Base-by-base conservation (phyloP, 2,888 invertebrate species). In the Vesta saturnalis region DNA sequence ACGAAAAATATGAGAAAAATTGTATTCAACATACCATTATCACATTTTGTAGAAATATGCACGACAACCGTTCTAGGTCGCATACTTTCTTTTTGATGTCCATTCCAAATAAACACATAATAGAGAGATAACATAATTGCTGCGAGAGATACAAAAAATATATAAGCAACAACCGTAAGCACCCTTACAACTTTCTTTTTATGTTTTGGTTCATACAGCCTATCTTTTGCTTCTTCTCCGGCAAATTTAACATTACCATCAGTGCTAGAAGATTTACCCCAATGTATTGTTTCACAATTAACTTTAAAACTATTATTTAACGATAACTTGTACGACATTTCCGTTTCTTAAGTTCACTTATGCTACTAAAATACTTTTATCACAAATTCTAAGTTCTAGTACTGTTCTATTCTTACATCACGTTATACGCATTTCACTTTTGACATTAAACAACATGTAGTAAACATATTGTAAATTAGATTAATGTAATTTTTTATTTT, bases 91-190 rank as follows among this genome's bases (percentile, higher is more conserved):
- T 77, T 82, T 65, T 78, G 79, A 80, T 88, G 90, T 16, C 96
- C 95, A 84, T 95, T 92, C 96, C 97, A 97, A 83, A 97, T 90
- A 85, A 96, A 94, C 78, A 95, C 92, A 86, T 97, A 97, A 87
- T 97, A 97, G 60, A 96, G 88, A 12, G 96, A 96, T 73, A 97
- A 88, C 87, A 96, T 93, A 79, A 96, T 95, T 60, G 96, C 97
- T 16, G 96, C 96, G 80, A 96, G 87, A 52, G 96, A 97, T 77
- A 97, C 97, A 83, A 95, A 94, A 84, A 97, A 92, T 75, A 97
- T 92, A 86, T 97, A 97, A 60, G 96, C 94, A 78, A 96, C 89
- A 75, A 97, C 97, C 18, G 97, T 97, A 79, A 97, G 89, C 77
- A 97, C 93, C 74, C 96, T 90, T 73, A 96, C 91, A 84, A 93